Percentiles rank a stretch among this genome's conserved stretches.
phyloP scores from a whole-genome alignment of 2,113 vertebrate species.

The Gnathonemus echidnorhynchus region DNA sequence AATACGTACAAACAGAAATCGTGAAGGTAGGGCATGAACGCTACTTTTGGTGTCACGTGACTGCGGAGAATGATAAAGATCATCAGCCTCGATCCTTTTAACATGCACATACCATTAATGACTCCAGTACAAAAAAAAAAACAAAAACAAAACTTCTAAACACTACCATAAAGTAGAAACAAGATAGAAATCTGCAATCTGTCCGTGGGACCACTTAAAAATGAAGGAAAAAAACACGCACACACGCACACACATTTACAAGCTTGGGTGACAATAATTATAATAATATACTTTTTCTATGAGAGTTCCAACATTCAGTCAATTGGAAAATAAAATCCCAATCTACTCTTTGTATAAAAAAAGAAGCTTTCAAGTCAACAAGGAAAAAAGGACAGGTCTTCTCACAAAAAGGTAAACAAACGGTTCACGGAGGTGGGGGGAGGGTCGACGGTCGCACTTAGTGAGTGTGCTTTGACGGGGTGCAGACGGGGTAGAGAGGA shows the following conservation, averaged over 20 bases:
- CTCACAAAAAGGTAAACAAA: constrained; percentile 71
- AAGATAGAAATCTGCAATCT: constrained; percentile 75
- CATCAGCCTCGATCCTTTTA: constrained; percentile 73
- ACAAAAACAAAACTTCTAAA: constrained; percentile 50
- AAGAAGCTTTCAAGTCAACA: constrained; percentile 47
- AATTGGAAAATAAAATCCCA: constrained; percentile 67
- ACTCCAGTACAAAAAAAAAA: constrained; percentile 72
- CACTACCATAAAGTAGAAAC: constrained; percentile 72
- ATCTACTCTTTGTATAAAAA: constrained; percentile 47
- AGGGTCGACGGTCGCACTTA: constrained; percentile 83
- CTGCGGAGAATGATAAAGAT: constrained; percentile 66
- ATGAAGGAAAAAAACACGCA: constrained; percentile 51
- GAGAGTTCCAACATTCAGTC: constrained; percentile 74
- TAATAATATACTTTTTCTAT: constrained; percentile 78
- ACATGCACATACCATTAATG: constrained; percentile 88
- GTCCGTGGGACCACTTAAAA: constrained; percentile 59
- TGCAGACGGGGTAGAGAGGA: constrained; percentile 38
- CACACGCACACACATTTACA: constrained; percentile 59
- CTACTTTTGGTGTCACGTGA: constrained; percentile 75
- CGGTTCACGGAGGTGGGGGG: constrained; percentile 53
- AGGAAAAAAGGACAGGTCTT: constrained; percentile 51
- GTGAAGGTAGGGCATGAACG: constrained; percentile 75
- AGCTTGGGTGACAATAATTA: constrained; percentile 65
- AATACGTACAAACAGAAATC: constrained; percentile 67
- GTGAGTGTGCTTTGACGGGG: constrained; percentile 94